Conservation (phyloP, 2,888 invertebrate genomes). For the Drosophila austrosaltans region DNA sequence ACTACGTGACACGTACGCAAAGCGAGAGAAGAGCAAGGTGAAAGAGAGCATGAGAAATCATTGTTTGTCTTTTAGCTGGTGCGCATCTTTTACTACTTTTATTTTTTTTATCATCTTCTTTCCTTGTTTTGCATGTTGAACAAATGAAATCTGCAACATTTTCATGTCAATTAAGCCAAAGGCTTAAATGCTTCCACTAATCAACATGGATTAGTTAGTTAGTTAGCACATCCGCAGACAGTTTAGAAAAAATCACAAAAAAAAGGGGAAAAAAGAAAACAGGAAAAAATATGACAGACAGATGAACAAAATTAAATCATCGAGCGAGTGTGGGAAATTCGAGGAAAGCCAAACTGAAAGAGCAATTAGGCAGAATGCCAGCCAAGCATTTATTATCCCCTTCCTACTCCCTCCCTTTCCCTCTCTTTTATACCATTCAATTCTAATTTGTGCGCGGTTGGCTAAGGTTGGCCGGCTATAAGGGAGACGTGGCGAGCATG, state of each 20-base stretch:
- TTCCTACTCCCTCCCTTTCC: neutral
- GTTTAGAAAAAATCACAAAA: neutral
- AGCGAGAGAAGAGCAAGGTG: neutral
- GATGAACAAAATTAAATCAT: constrained; percentile 46
- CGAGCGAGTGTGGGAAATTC: constrained; percentile 37
- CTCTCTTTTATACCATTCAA: neutral
- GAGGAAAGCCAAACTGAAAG: constrained; percentile 35
- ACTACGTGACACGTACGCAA: constrained; percentile 57
- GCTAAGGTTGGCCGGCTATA: neutral
- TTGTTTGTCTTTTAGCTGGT: constrained; percentile 50
- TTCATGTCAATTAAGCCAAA: constrained; percentile 7
- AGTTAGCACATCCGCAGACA: constrained; percentile 12
- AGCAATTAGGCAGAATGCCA: constrained; percentile 71
- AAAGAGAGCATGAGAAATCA: constrained; percentile 16
- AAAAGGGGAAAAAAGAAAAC: constrained; percentile 38
- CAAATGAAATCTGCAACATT: neutral
- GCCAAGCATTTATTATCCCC: constrained; percentile 9
- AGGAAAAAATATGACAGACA: constrained; percentile 31
- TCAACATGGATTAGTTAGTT: constrained; percentile 15
- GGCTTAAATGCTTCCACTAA: constrained; percentile 3
- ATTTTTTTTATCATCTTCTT: neutral
- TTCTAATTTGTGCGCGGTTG: constrained; percentile 12
- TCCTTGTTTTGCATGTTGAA: too few relatives aligned
- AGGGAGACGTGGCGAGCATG: constrained; percentile 13
- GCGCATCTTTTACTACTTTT: neutral